A percentile compares a stretch with the other conserved stretches of the same genome.
Evolutionary conservation across 2,888 invertebrate species (phyloP).

Genomic region (Sepioteuthis lessoniana): DNA sequence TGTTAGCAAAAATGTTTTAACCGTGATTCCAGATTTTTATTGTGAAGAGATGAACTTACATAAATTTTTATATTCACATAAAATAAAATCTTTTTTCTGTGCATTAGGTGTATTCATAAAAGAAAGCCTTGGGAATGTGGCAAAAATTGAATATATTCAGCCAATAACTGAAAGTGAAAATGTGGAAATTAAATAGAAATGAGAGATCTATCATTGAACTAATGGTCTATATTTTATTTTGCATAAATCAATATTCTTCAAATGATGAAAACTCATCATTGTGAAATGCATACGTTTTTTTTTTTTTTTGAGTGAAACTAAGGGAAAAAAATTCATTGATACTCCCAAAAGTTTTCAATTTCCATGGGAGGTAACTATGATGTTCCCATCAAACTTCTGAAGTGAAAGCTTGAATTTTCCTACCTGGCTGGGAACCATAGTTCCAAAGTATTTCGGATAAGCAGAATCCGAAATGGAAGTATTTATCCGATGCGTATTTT

Average conservation of each 20-base stretch:
- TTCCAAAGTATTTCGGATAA: conserved; percentile 47
- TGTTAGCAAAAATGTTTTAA: not conserved
- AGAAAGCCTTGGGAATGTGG: conserved; percentile 10
- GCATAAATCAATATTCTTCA: not conserved
- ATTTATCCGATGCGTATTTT: conserved; percentile 47
- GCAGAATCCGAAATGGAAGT: conserved; percentile 44
- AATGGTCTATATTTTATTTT: not conserved
- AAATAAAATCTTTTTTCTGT: not conserved
- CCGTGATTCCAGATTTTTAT: conserved; percentile 11
- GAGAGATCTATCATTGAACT: not conserved
- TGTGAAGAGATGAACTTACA: not conserved
- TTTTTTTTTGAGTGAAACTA: not conserved
- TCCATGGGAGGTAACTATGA: conserved; percentile 14
- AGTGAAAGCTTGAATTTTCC: conserved; percentile 40
- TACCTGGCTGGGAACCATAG: conserved; percentile 45
- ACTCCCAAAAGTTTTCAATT: not conserved
- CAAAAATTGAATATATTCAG: not conserved
- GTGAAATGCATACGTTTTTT: conserved; percentile 16
- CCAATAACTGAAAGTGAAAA: not conserved
- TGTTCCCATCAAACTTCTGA: conserved; percentile 33
- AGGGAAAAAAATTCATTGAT: not conserved
- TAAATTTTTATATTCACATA: not conserved
- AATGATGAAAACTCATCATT: conserved; percentile 17
- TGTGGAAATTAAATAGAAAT: not conserved
- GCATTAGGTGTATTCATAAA: not conserved